Evolutionary conservation across 2,113 vertebrate species (phyloP).

Genomic region (Chaenocephalus aceratus): DNA sequence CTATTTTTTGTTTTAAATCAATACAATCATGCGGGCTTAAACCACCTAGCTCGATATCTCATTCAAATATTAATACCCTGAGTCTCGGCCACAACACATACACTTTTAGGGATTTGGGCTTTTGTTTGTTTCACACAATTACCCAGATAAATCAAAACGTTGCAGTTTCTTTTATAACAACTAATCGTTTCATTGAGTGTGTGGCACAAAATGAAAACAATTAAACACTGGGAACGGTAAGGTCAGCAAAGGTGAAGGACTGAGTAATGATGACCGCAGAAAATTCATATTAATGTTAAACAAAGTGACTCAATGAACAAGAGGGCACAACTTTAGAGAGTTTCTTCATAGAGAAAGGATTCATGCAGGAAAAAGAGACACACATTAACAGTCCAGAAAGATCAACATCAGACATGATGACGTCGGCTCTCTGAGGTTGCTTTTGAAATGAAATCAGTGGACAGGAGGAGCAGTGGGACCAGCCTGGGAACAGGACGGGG

Average conservation of each 20-base stretch:
- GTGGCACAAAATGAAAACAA: background rate
- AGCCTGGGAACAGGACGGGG: slow-evolving; percentile 55
- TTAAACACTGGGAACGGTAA: background rate
- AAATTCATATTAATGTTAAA: background rate
- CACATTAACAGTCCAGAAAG: slow-evolving; percentile 4
- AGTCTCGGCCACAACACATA: slow-evolving; percentile 15
- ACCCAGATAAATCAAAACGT: slow-evolving; percentile 11
- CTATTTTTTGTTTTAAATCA: slow-evolving; percentile 40
- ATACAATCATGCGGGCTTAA: slow-evolving; percentile 46
- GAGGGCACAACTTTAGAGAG: background rate
- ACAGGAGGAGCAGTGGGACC: slow-evolving; percentile 3
- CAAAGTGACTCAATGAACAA: background rate
- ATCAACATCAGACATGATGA: slow-evolving; percentile 19
- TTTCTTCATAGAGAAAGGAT: background rate
- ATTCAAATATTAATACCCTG: slow-evolving; percentile 41
- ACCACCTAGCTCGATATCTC: slow-evolving; percentile 38
- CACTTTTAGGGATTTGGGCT: slow-evolving; percentile 8
- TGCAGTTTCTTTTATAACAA: background rate
- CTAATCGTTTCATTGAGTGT: background rate
- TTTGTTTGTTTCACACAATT: slow-evolving; percentile 1
- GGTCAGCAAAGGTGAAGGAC: background rate
- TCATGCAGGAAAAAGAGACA: slow-evolving; percentile 27
- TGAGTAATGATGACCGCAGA: background rate
- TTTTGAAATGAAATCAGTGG: slow-evolving; percentile 40
- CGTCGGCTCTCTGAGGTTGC: slow-evolving; percentile 19